These are phyloP conservation scores for Liopterus haemorrhoidalis DNA, from an alignment of 2,888 invertebrate genomes.

Conservation along the genomic window DNA sequence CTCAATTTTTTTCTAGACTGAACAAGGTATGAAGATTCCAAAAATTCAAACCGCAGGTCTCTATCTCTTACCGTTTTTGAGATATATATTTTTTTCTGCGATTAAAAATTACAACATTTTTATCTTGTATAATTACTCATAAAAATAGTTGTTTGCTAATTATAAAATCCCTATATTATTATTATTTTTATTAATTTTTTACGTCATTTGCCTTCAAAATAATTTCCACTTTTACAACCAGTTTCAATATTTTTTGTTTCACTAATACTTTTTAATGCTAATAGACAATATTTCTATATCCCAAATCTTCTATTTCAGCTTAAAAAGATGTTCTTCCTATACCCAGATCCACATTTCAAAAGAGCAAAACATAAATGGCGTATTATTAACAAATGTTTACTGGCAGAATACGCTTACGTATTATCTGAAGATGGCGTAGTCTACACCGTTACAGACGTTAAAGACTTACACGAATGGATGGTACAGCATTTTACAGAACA, in stretches of 20 bases:
- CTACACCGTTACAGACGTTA: conserved; percentile 97
- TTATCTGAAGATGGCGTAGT: conserved; percentile 77
- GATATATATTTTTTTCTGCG: too few species aligned
- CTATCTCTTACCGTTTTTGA: too few species aligned
- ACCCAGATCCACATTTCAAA: conserved; percentile 99
- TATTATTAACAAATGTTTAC: conserved; percentile 85
- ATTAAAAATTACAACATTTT: too few species aligned
- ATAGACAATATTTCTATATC: conserved; percentile 12
- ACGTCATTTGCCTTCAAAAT: not conserved
- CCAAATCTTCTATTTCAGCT: conserved; percentile 57
- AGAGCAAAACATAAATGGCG: conserved; percentile 99
- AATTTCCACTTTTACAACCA: conserved; percentile 1
- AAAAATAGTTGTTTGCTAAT: too few species aligned
- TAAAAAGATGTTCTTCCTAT: conserved; percentile 95
- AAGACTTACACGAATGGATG: conserved; percentile 97
- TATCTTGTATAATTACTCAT: too few species aligned
- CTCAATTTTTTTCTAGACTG: too few species aligned
- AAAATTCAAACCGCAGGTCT: too few species aligned
- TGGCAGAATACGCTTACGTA: conserved; percentile 97
- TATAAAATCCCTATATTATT: conserved; percentile 11
- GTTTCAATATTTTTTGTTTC: conserved; percentile 15
- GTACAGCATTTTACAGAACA: conserved; percentile 83
- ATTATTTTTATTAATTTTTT: conserved; percentile 2
- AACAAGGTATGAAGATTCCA: too few species aligned
- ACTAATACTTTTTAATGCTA: conserved; percentile 12